Evolutionary conservation across 2,888 invertebrate genomes (phyloP), one percentile per base, ranked within the genome.

Genomic region (Drosophila vallismaia): DNA sequence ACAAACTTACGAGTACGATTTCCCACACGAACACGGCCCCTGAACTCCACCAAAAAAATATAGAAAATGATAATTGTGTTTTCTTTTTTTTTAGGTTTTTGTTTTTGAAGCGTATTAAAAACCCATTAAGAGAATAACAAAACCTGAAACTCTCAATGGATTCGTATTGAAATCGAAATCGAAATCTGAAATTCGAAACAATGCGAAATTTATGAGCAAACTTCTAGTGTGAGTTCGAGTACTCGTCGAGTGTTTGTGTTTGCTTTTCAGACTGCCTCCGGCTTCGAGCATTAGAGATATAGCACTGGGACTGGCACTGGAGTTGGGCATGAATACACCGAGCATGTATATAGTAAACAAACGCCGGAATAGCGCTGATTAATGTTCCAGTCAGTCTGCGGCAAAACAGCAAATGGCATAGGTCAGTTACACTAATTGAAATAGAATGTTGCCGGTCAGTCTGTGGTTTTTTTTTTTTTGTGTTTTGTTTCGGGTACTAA

Each of bases 371-470:
- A 76, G 77, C 85, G 87, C 83, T 82, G 87, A 84, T 87, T 85
- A 84, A 87, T 84, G 83, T 71, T 19, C 19, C 19, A 19, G 19
- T 19, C 2, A 19, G 19, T 19, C 19, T 19, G 19, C 19, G 19
- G 19, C 19, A 19, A 19, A 54, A 52, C n/a, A 42, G 59, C 40
- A 82, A 84, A 87, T 85, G 86, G 72, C 88, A 87, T 87, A 85
- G 84, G 84, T 85, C 84, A 85, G 84, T 85, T 82, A 82, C 74
- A 76, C 86, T 83, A 83, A 83, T 83, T 83, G 86, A 84, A 86
- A 86, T 84, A 83, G 82, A 83, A 83, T 83, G 84, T 75, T 77
- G 54, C 51, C 38, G 64, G 58, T 26, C 33, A 46, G 58, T 46
- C 60, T 54, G 62, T 71, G 38, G 57, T 57, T 49, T 14, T 48